A percentile compares a stretch with the other conserved stretches of the same genome.
Evolutionary conservation across 2,888 invertebrate genomes (phyloP).

Genomic region (Sarcophaga carnaria): DNA sequence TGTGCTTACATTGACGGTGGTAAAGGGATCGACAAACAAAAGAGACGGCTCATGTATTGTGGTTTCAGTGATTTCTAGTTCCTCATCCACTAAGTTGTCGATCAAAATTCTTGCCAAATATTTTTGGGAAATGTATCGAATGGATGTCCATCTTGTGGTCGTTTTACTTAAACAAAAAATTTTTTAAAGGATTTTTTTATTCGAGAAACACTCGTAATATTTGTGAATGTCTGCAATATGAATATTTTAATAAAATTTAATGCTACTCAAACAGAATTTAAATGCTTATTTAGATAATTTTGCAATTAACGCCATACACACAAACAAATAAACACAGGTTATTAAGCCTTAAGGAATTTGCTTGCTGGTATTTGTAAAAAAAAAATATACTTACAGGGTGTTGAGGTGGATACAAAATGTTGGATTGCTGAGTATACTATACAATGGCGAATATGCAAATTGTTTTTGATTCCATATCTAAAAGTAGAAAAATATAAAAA

Average conservation of each 20-base stretch:
- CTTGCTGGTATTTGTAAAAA: too few species aligned
- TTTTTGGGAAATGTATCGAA: slow-evolving; percentile 81
- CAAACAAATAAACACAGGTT: background rate
- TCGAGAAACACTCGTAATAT: too few species aligned
- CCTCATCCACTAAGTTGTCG: slow-evolving; percentile 81
- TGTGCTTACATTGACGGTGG: slow-evolving; percentile 85
- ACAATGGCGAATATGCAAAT: slow-evolving; percentile 80
- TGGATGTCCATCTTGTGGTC: slow-evolving; percentile 76
- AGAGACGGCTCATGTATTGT: slow-evolving; percentile 87
- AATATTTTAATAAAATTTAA: slow-evolving; percentile 4
- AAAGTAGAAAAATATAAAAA: slow-evolving; percentile 47
- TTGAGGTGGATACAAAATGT: too few species aligned
- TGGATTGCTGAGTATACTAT: too few species aligned
- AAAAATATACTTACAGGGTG: too few species aligned
- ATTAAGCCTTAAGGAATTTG: background rate
- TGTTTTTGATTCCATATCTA: slow-evolving; percentile 80
- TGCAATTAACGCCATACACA: background rate
- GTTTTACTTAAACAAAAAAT: too few species aligned
- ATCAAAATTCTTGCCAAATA: slow-evolving; percentile 81
- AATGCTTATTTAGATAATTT: background rate
- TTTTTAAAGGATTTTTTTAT: too few species aligned
- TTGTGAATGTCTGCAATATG: too few species aligned
- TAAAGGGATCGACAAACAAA: slow-evolving; percentile 87
- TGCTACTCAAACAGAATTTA: background rate
- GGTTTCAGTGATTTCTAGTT: slow-evolving; percentile 79